These are phyloP conservation scores for Eciton burchellii DNA, from an alignment of 1,140 invertebrate species.

Conservation along the genomic window DNA sequence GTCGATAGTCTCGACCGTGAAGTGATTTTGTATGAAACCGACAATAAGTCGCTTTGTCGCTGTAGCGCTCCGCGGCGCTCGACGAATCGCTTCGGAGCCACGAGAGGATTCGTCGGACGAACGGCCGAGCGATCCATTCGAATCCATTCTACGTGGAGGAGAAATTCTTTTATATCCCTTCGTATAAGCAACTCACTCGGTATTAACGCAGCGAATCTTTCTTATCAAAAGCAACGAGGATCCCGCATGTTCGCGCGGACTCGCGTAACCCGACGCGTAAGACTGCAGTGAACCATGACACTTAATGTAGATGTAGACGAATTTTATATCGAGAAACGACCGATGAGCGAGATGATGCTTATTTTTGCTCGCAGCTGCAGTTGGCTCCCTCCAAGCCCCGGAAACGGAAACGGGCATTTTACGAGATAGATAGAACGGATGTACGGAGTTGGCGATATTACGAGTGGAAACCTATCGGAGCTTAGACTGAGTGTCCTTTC, in stretches of 20 bases:
- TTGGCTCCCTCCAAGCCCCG: background rate
- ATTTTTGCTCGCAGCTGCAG: conserved; percentile 59
- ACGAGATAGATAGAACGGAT: conserved; percentile 9
- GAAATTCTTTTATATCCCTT: conserved; percentile 10
- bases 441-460: conserved; percentile 10
- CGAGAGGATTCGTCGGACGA: background rate
- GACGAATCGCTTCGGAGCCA: conserved; percentile 11
- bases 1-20: conserved; percentile 17
- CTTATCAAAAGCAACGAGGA: conserved; percentile 41
- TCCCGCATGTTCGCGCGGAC: background rate
- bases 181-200: conserved; percentile 22
- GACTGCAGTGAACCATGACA: conserved; percentile 66
- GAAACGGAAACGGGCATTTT: conserved; percentile 17
- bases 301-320: conserved; percentile 64
- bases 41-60: conserved; percentile 56
- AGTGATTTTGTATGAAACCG: conserved; percentile 40
- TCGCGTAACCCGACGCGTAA: conserved; percentile 26
- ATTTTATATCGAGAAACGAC: conserved; percentile 64
- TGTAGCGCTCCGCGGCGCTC: conserved; percentile 1
- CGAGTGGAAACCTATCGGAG: background rate
- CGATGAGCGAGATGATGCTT: conserved; percentile 49
- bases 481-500: conserved; percentile 11
- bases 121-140: background rate
- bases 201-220: conserved; percentile 30
- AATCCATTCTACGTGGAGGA: conserved; percentile 14